phyloP scores from a whole-genome alignment of 1,140 invertebrate genomes.

The Cataglyphis hispanica region DNA sequence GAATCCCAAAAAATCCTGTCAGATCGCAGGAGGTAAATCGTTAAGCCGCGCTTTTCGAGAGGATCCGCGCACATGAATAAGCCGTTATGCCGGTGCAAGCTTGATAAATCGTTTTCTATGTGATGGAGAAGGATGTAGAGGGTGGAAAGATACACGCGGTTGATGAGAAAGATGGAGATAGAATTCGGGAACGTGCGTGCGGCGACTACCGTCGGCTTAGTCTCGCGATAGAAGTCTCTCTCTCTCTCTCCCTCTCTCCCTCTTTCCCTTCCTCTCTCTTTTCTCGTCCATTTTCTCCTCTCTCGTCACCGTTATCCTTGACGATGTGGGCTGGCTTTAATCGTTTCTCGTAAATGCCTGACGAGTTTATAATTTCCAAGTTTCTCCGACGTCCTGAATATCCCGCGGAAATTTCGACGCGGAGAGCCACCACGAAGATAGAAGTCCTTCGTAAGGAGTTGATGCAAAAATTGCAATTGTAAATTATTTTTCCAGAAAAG shows the following conservation, averaged over 20 bases:
- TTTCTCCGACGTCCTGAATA: conserved; percentile 70
- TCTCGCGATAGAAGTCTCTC: conserved; percentile 70
- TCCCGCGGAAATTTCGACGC: conserved; percentile 71
- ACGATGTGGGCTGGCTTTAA: conserved; percentile 73
- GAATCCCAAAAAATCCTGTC: conserved; percentile 71
- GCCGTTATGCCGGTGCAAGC: conserved; percentile 79
- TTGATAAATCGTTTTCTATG: conserved; percentile 82
- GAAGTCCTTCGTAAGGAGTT: conserved; percentile 34
- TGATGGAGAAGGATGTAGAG: background rate
- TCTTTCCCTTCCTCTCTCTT: background rate
- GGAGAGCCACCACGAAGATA: conserved; percentile 32
- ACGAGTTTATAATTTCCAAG: conserved; percentile 80
- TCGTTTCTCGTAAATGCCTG: conserved; percentile 79
- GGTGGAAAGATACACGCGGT: conserved; percentile 7
- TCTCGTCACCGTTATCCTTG: conserved; percentile 72
- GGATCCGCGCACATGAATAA: conserved; percentile 83
- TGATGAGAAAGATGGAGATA: conserved; percentile 14
- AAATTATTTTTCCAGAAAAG: conserved; percentile 39
- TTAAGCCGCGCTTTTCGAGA: conserved; percentile 76
- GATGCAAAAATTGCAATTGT: conserved; percentile 54
- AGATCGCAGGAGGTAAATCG: conserved; percentile 74
- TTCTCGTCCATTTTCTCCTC: conserved; percentile 53
- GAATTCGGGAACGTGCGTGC: conserved; percentile 75
- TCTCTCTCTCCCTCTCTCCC: conserved; percentile 18
- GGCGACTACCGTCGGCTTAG: conserved; percentile 73